Base-by-base conservation (phyloP, 2,888 invertebrate species). In the Subacronicta megacephala region DNA sequence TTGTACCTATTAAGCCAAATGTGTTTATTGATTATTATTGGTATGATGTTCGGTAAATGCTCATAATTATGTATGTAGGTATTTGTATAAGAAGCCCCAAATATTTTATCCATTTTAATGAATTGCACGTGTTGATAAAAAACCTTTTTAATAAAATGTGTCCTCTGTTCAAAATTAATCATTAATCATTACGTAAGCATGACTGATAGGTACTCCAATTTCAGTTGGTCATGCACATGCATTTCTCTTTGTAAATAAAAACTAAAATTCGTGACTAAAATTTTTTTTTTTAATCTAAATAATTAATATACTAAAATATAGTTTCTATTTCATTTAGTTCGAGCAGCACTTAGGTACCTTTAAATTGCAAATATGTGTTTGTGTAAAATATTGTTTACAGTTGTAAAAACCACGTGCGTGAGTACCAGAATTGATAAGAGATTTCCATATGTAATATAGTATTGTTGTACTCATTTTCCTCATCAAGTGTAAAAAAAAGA, bases 181-280 rank as follows among this genome's bases (percentile, higher is more conserved):
- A n/a, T 51, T 43, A 63, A 63, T 62, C 51, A 62, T 62, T 26
- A 44, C 20, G 26, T 37, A 56, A 23, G 31, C 18, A 44, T 31
- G 20, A 12, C 13, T 52, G 40, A 53, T 33, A 64, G n/a, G n/a
- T n/a, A n/a, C n/a, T n/a, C 9, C 13, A 62, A 57, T 45, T 62
- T 66, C 13, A 17, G 37, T 26, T 29, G 62, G 62, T 37, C 45
- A 57, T 47, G 62, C 31, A 3, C 3, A 12, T 29, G 29, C 3
- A 12, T 29, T 12, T 29, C 29, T 12, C 2, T 29, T 12, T 26
- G 3, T 12, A n/a, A 12, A 4, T 29, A 29, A n/a, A n/a, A 4
- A n/a, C n/a, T n/a, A n/a, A n/a, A n/a, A n/a, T n/a, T n/a, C n/a
- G n/a, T n/a, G n/a, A n/a, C n/a, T n/a, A n/a, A n/a, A n/a, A n/a